These are phyloP conservation scores for Alentia gelatinosa DNA, from an alignment of 2,888 invertebrate species.

Conservation along the genomic window DNA sequence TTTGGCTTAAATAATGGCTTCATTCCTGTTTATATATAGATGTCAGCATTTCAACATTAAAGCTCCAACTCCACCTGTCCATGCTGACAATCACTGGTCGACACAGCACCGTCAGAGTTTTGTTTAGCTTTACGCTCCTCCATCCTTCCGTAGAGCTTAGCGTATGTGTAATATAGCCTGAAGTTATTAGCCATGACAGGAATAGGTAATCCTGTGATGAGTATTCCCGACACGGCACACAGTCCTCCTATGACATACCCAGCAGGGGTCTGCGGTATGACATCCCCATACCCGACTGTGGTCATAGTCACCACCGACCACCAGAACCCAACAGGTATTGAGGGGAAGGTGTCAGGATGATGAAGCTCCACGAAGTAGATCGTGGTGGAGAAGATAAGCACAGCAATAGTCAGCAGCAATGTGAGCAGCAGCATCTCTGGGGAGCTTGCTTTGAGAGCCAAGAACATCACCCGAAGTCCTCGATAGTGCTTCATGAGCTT, in stretches of 20 bases:
- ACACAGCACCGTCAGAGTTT: neutral
- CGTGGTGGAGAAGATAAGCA: constrained; percentile 61
- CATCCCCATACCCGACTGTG: constrained; percentile 73
- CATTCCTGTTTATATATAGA: too few species aligned
- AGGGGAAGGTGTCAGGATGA: constrained; percentile 63
- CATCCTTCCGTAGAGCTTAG: constrained; percentile 49
- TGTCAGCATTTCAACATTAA: too few species aligned
- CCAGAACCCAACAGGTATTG: constrained; percentile 68
- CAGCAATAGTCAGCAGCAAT: constrained; percentile 59
- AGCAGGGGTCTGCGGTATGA: constrained; percentile 64
- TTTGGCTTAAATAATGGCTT: too few species aligned
- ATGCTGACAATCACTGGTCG: too few species aligned
- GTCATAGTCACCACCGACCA: constrained; percentile 72
- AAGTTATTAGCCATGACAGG: constrained; percentile 73
- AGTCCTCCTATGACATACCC: constrained; percentile 70
- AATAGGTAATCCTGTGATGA: constrained; percentile 71
- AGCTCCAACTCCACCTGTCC: too few species aligned
- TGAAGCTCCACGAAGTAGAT: constrained; percentile 60
- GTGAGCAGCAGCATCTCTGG: constrained; percentile 61
- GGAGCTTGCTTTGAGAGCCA: constrained; percentile 58
- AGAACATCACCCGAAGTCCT: constrained; percentile 61
- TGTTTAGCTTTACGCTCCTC: neutral
- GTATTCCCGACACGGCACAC: constrained; percentile 71
- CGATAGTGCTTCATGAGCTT: constrained; percentile 60
- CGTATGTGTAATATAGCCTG: constrained; percentile 66